phyloP scores from a whole-genome alignment of 2,888 invertebrate genomes.

The Drosophila leonis region DNA sequence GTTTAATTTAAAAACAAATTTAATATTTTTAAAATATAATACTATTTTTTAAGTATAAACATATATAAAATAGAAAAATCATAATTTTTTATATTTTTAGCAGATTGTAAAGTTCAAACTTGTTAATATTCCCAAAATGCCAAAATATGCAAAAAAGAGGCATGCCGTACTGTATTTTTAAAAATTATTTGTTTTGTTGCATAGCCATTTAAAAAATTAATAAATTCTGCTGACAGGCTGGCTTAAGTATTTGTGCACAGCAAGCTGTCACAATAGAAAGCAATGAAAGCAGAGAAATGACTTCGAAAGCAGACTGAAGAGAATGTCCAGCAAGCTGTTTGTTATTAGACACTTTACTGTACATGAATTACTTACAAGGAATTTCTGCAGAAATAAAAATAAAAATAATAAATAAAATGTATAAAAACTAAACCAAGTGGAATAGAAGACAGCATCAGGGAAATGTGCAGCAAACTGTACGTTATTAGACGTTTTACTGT shows the following conservation, averaged over 20 bases:
- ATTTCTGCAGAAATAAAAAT: not conserved
- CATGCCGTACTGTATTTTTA: not conserved
- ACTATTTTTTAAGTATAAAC: too few species aligned
- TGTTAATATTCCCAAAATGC: too few species aligned
- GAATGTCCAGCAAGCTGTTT: slow-evolving; percentile 1
- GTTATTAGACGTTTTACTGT: not conserved
- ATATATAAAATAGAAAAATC: too few species aligned
- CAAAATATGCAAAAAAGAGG: too few species aligned
- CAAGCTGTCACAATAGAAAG: not conserved
- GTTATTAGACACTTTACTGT: slow-evolving; percentile 6
- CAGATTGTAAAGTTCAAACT: too few species aligned
- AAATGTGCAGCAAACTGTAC: slow-evolving; percentile 1
- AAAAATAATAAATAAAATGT: not conserved
- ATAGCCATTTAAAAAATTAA: not conserved
- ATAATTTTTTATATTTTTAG: too few species aligned
- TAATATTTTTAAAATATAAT: too few species aligned
- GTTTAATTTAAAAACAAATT: too few species aligned
- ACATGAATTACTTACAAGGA: not conserved
- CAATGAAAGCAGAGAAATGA: not conserved
- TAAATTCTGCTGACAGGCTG: not conserved
- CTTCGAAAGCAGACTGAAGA: not conserved
- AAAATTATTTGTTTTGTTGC: not conserved
- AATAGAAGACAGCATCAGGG: not conserved
- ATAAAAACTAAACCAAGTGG: not conserved
- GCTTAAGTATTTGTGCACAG: not conserved